These are phyloP conservation scores for Macropus fuliginosus DNA, from an alignment of 2,797 vertebrate genomes.

Conservation along the genomic window DNA sequence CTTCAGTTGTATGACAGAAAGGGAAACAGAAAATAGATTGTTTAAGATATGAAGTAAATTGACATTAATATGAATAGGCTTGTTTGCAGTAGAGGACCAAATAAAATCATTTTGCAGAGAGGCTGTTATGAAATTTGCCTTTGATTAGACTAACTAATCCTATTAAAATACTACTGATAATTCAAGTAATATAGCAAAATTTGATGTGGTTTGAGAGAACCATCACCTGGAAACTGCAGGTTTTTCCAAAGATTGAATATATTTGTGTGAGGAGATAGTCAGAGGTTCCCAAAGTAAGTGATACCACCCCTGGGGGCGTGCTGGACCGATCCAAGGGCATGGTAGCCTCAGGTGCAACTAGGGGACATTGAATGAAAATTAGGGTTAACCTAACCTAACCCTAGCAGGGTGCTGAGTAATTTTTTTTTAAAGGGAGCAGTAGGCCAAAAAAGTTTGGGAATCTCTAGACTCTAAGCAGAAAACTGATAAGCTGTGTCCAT, in stretches of 20 bases:
- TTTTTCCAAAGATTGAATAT: background rate
- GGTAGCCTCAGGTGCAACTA: too few species aligned
- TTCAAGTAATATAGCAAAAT: slow-evolving; percentile 41
- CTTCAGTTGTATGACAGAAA: slow-evolving; percentile 48
- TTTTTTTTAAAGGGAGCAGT: too few species aligned
- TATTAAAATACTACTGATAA: background rate
- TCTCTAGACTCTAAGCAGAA: background rate
- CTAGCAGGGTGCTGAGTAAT: too few species aligned
- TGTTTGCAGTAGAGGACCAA: slow-evolving; percentile 18
- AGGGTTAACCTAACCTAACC: too few species aligned
- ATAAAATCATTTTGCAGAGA: slow-evolving; percentile 12
- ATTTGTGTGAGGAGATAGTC: background rate
- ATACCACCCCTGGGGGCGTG: too few species aligned
- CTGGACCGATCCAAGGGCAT: too few species aligned
- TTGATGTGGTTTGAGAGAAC: background rate
- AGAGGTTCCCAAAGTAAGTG: too few species aligned
- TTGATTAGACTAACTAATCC: background rate
- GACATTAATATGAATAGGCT: slow-evolving; percentile 38
- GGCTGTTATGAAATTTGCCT: slow-evolving; percentile 28
- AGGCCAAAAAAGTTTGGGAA: too few species aligned
- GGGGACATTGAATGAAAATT: too few species aligned
- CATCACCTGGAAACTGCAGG: background rate
- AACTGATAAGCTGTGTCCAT: background rate
- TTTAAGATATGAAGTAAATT: slow-evolving; percentile 46
- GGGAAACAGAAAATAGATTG: background rate